Conservation (phyloP, 2,113 vertebrate genomes). For the Lagenorhynchus albirostris region DNA sequence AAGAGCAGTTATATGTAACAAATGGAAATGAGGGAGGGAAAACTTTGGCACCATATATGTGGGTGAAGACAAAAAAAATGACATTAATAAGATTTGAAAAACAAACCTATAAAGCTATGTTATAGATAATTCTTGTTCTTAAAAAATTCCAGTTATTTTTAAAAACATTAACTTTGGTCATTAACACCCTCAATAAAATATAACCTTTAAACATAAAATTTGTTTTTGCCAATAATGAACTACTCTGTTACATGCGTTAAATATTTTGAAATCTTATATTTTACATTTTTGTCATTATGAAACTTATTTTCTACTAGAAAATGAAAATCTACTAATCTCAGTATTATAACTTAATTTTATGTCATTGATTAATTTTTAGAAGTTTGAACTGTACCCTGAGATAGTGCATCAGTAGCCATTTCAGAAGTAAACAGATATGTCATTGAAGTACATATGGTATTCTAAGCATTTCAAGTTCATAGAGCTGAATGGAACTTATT, state of each 20-base stretch:
- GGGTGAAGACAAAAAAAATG: background rate
- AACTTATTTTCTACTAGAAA: background rate
- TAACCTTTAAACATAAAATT: background rate
- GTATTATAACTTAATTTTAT: background rate
- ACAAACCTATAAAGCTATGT: background rate
- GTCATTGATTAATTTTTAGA: background rate
- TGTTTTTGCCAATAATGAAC: background rate
- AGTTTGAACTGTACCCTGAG: background rate
- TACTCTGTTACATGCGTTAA: background rate
- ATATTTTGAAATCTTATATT: background rate
- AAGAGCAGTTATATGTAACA: background rate
- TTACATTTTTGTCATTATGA: background rate
- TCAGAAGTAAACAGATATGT: background rate
- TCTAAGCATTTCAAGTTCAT: conserved; percentile 27
- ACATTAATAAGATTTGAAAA: background rate
- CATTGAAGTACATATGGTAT: background rate
- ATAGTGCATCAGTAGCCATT: background rate
- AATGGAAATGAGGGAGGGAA: background rate
- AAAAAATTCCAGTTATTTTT: conserved; percentile 7
- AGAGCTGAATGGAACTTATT: conserved; percentile 30
- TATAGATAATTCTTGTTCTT: conserved; percentile 18
- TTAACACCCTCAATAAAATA: background rate
- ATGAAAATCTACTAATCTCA: background rate
- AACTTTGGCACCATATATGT: background rate
- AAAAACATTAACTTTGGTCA: background rate